phyloP scores from a whole-genome alignment of 2,888 invertebrate species.

The Drosophila anomalipes region DNA sequence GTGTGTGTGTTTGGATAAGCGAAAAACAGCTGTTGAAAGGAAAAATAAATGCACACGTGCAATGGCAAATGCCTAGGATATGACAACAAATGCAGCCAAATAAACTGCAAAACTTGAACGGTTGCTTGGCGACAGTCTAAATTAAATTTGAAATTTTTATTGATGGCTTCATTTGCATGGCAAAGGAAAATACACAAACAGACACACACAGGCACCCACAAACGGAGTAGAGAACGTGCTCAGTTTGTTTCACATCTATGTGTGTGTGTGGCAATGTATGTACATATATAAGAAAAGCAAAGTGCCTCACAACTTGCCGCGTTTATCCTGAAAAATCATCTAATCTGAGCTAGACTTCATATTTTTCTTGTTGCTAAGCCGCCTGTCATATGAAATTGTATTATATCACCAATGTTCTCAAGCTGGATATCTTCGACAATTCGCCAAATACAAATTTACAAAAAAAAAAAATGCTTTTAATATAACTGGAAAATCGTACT shows the following conservation, averaged over 20 bases:
- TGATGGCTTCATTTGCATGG: constrained; percentile 75
- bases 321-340: constrained; percentile 80
- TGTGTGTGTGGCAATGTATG: constrained; percentile 9
- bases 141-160: constrained; percentile 67
- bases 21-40: constrained; percentile 72
- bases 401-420: constrained; percentile 26
- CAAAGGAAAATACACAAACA: constrained; percentile 30
- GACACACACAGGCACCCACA: not conserved
- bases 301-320: constrained; percentile 65
- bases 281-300: constrained; percentile 28
- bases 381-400: constrained; percentile 67
- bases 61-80: constrained; percentile 36
- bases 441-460: not conserved
- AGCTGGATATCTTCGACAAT: not conserved
- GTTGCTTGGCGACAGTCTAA: constrained; percentile 53
- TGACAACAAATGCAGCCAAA: constrained; percentile 52
- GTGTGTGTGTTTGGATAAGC: constrained; percentile 10
- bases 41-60: constrained; percentile 56
- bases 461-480: not conserved
- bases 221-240: constrained; percentile 31
- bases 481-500: not conserved
- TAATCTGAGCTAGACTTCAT: constrained; percentile 79
- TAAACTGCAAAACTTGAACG: constrained; percentile 50
- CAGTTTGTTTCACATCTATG: not conserved
- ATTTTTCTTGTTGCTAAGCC: constrained; percentile 77